A percentile compares a stretch with the other conserved stretches of the same genome.
Evolutionary conservation across 2,797 vertebrate genomes (phyloP).

Genomic region (Gadopsis marmoratus): DNA sequence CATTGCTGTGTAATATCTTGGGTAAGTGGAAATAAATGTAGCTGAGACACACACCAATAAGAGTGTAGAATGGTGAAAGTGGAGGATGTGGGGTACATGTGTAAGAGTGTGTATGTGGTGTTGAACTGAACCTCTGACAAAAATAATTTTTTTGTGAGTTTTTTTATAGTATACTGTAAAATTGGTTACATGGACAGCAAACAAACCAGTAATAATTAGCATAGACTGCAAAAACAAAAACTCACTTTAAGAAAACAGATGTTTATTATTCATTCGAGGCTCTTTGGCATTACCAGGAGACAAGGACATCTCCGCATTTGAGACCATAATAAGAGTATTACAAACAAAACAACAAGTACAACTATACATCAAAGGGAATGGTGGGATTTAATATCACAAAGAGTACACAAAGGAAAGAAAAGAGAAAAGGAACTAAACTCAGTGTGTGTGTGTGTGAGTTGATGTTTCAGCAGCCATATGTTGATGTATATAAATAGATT

Average conservation of each 20-base stretch:
- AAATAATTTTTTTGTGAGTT: not conserved
- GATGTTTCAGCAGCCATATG: slow-evolving; percentile 8
- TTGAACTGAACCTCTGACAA: not conserved
- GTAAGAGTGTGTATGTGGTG: not conserved
- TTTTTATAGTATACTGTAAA: not conserved
- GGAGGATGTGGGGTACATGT: not conserved
- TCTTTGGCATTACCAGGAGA: slow-evolving; percentile 28
- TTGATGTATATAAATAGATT: slow-evolving; percentile 6
- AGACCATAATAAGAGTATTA: slow-evolving; percentile 28
- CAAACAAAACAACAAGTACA: slow-evolving; percentile 9
- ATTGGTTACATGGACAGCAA: not conserved
- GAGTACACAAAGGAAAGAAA: not conserved
- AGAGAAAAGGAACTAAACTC: not conserved
- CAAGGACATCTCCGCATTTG: slow-evolving; percentile 12
- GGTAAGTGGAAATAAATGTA: not conserved
- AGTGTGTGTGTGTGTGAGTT: not conserved
- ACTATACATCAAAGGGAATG: slow-evolving; percentile 16
- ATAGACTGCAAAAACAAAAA: slow-evolving; percentile 2
- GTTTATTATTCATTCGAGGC: slow-evolving; percentile 20
- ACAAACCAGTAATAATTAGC: not conserved
- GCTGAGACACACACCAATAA: not conserved
- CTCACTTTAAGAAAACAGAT: not conserved
- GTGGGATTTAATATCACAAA: slow-evolving; percentile 5
- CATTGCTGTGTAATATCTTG: not conserved
- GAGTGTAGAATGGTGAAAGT: not conserved